Conservation (phyloP, 2,113 vertebrate genomes). For the Mesitornis unicolor region DNA sequence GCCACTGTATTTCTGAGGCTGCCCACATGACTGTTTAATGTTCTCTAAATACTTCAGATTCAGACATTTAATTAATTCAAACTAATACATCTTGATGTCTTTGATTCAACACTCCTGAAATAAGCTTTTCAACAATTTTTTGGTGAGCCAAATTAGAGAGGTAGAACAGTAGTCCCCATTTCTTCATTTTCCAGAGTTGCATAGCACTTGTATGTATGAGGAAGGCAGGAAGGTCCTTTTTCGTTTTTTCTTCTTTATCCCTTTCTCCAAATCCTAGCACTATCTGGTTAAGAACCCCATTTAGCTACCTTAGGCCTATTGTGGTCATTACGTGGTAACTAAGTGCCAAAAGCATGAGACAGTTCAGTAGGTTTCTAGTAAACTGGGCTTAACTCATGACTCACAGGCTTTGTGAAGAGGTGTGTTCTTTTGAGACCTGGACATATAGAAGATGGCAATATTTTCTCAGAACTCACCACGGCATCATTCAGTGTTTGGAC, state of each 20-base stretch:
- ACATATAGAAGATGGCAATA: not conserved
- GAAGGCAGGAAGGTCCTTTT: not conserved
- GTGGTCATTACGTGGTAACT: not conserved
- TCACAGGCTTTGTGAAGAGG: not conserved
- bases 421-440: not conserved
- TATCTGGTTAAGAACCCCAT: not conserved
- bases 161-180: not conserved
- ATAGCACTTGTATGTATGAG: rapidly evolving
- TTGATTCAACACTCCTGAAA: not conserved
- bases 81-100: not conserved
- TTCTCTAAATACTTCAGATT: slow-evolving; percentile 16
- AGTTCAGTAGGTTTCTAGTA: not conserved
- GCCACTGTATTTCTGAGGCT: not conserved
- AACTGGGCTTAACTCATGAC: not conserved
- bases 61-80: not conserved
- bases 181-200: not conserved
- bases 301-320: not conserved
- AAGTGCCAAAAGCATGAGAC: not conserved
- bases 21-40: not conserved
- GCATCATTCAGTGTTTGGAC: not conserved
- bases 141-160: not conserved
- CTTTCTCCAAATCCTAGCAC: not conserved
- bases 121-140: not conserved
- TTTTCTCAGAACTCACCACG: not conserved
- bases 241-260: not conserved